Conservation (phyloP, 2,888 invertebrate species). For the Julus scandinavius region DNA sequence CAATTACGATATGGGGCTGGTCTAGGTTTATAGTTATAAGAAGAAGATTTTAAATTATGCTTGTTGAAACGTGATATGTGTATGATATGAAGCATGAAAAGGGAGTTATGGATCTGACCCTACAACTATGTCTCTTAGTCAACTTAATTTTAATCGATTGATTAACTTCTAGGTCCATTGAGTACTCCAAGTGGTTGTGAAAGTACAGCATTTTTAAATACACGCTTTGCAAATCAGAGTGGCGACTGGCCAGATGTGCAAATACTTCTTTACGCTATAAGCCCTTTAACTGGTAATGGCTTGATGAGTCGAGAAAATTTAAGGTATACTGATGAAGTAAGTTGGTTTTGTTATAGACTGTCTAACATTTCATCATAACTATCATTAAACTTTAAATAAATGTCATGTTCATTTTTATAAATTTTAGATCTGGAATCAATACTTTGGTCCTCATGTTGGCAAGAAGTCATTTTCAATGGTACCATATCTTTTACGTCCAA, state of each 20-base stretch:
- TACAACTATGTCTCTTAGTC: no score
- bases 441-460: constrained; percentile 77
- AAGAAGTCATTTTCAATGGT: constrained; percentile 76
- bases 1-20: no score
- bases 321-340: constrained; percentile 39
- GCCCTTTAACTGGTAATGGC: neutral
- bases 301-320: neutral
- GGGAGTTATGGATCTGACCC: no score
- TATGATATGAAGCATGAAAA: no score
- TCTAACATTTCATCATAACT: neutral
- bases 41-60: no score
- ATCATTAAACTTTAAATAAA: no score
- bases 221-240: constrained; percentile 40
- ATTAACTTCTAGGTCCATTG: constrained; percentile 47
- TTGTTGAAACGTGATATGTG: no score
- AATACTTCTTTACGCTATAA: neutral
- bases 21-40: no score
- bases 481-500: constrained; percentile 72
- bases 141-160: neutral
- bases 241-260: constrained; percentile 55
- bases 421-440: constrained; percentile 65
- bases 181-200: constrained; percentile 52
- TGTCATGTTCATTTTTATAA: neutral
- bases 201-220: constrained; percentile 54
- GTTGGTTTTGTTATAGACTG: neutral